Base-by-base conservation (phyloP, 35 echinoderm and acorn worm species). In the Hemicentrotus pulcherrimus region DNA sequence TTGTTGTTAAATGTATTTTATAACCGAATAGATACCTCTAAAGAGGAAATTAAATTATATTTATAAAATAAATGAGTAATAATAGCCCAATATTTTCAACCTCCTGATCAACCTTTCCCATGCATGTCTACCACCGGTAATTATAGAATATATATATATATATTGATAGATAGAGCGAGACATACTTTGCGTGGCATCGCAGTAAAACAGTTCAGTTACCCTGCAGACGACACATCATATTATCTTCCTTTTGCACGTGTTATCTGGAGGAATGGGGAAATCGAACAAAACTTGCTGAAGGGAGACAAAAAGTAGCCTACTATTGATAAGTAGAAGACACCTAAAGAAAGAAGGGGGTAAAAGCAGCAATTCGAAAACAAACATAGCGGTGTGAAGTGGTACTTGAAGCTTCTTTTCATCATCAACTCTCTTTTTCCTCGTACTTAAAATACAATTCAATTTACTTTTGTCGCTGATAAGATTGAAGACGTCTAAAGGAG, bases 331-430 rank as follows among this genome's bases (percentile, higher is more conserved):
- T 24, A 70, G 22, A 28, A 70, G 61, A 24, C 12, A 70, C 61
- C 16, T 14, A 19, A 70, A 59, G 11, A 59, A 59, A 59, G 5
- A 59, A 19, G 16, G 24, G 61, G 22, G 16, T 10, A 70, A 70
- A 70, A 70, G 61, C 61, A 70, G 61, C 61, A 70, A 70, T 70
- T 70, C 61, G 61, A 70, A 70, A 70, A 70, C 61, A 70, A 70
- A 70, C 61, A 70, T 70, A 0, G 61, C 61, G 22, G 61, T 70
- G 61, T 70, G 61, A 70, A 70, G 61, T 70, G 61, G 61, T 28
- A 70, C 61, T 70, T 70, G 61, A 70, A 70, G 16, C 61, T 28
- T 28, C 61, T 70, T 70, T 70, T 24, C 61, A 70, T 19, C 61
- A 70, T 70, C 61, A 70, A 28, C 61, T 18, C 61, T 70, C 61